A percentile compares a stretch with the other conserved stretches of the same genome.
Conservation (phyloP, 2,797 vertebrate genomes). For the Schizopygopsis malacanthus region DNA sequence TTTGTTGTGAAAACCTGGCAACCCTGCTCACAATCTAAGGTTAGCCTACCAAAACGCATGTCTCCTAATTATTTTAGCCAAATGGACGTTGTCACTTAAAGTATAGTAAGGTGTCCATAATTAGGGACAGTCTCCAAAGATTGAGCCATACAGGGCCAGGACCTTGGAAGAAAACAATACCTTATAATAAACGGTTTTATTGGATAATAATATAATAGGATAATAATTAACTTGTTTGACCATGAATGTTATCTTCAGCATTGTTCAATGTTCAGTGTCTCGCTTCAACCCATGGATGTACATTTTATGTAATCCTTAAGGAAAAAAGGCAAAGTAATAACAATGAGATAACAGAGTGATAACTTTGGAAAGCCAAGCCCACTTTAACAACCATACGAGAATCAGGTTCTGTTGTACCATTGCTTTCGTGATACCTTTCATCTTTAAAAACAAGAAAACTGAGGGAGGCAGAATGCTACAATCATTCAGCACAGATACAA, state of each 20-base stretch:
- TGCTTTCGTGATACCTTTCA: slow-evolving; percentile 33
- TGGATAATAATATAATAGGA: slow-evolving; percentile 22
- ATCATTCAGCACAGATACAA: slow-evolving; percentile 34
- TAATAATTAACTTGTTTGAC: slow-evolving; percentile 38
- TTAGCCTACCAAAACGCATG: not conserved
- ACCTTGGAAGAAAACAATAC: not conserved
- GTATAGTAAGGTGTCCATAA: not conserved
- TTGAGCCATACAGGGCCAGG: not conserved
- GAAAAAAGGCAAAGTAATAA: slow-evolving; percentile 35
- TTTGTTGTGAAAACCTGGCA: not conserved
- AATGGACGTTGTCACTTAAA: not conserved
- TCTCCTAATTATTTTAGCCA: not conserved
- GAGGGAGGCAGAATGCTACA: slow-evolving; percentile 24
- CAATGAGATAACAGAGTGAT: slow-evolving; percentile 28
- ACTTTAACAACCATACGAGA: slow-evolving; percentile 20
- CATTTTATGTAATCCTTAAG: slow-evolving; percentile 49
- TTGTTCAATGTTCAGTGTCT: slow-evolving; percentile 34
- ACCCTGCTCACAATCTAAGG: not conserved
- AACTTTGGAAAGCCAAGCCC: slow-evolving; percentile 28
- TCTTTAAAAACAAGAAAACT: slow-evolving; percentile 19
- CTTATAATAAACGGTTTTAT: not conserved
- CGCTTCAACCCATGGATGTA: not conserved
- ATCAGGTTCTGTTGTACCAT: slow-evolving; percentile 24
- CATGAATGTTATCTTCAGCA: slow-evolving; percentile 32
- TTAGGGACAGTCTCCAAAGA: not conserved